Percentiles rank a stretch among this genome's conserved stretches.
Evolutionary conservation across 2,113 vertebrate species (phyloP).

Genomic region (Alaudala cheleensis): DNA sequence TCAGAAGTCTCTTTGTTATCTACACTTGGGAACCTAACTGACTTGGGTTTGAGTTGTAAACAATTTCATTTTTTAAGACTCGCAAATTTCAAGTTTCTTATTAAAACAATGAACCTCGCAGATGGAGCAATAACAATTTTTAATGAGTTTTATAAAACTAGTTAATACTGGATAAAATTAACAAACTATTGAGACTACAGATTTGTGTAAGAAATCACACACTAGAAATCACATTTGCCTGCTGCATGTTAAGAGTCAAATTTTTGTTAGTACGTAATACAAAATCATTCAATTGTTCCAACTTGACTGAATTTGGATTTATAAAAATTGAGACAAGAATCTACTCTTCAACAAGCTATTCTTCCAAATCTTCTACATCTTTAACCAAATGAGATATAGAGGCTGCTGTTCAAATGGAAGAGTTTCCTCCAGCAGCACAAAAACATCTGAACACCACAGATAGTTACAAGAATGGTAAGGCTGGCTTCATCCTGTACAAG

Average conservation of each 20-base stretch:
- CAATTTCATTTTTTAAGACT: not conserved
- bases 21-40: not conserved
- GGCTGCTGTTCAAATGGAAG: not conserved
- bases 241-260: not conserved
- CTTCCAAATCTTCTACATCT: not conserved
- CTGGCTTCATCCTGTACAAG: not conserved
- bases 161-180: not conserved
- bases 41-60: not conserved
- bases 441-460: not conserved
- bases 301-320: not conserved
- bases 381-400: not conserved
- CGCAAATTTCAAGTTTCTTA: not conserved
- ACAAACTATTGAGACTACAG: not conserved
- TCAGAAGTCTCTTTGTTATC: not conserved
- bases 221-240: not conserved
- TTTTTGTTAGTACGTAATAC: not conserved
- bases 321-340: not conserved
- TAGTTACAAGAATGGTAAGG: not conserved
- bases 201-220: not conserved
- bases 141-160: not conserved
- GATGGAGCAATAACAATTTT: not conserved
- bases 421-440: not conserved
- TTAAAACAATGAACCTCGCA: not conserved
- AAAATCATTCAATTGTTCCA: not conserved
- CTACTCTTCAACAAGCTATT: not conserved